Evolutionary conservation across 1,140 invertebrate species (phyloP).

Genomic region (Polypedilum pembai): DNA sequence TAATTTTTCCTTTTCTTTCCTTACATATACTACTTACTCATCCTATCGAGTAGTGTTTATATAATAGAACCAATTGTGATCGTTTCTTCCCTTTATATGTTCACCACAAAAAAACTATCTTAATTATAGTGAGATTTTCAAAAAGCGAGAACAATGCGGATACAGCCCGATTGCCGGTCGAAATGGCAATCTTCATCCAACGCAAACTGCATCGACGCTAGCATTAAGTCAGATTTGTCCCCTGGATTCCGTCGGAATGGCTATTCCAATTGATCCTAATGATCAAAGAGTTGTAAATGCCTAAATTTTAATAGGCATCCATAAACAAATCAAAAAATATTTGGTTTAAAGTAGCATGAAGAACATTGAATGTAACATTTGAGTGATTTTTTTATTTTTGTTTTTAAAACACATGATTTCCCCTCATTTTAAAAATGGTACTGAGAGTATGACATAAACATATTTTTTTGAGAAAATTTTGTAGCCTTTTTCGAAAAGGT

Average conservation of each 20-base stretch:
- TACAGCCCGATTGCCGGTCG: background rate
- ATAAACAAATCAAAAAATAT: background rate
- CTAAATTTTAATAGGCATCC: background rate
- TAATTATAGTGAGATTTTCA: slow-evolving; percentile 3
- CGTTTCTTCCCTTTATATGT: slow-evolving; percentile 17
- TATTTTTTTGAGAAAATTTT: background rate
- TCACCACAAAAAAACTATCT: background rate
- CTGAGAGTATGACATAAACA: background rate
- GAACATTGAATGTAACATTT: background rate
- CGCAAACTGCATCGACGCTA: slow-evolving; percentile 9
- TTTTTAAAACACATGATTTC: background rate
- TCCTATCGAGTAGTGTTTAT: background rate
- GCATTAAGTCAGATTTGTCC: background rate
- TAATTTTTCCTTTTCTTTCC: background rate
- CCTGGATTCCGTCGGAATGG: background rate
- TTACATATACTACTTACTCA: too few relatives aligned
- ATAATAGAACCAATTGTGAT: slow-evolving; percentile 4
- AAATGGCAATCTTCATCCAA: slow-evolving; percentile 10
- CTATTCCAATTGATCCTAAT: background rate
- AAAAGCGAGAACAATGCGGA: background rate
- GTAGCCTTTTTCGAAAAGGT: background rate
- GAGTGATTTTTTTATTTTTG: too few relatives aligned
- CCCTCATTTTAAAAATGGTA: background rate
- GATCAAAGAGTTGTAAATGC: background rate
- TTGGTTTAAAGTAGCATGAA: background rate